phyloP scores from a whole-genome alignment of 2,888 invertebrate genomes.

The Molorchus minor region DNA sequence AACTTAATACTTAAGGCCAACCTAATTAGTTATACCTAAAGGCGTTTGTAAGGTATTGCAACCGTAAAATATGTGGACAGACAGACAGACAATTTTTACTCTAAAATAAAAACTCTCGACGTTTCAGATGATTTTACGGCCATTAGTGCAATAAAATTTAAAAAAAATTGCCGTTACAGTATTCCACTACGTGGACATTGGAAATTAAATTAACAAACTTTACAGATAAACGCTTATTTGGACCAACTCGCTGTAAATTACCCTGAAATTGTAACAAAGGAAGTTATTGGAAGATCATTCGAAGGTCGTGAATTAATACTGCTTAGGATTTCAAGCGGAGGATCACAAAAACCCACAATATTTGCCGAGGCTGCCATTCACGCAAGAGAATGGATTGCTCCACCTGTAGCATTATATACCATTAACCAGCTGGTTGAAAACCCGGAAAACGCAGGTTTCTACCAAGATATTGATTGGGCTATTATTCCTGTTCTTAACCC shows the following conservation, averaged over 20 bases:
- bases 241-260: constrained; percentile 62
- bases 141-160: too few relatives aligned
- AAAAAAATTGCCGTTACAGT: too few relatives aligned
- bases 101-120: too few relatives aligned
- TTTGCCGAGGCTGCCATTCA: constrained; percentile 71
- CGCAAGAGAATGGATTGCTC: constrained; percentile 77
- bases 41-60: too few relatives aligned
- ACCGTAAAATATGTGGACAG: too few relatives aligned
- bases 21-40: too few relatives aligned
- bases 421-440: constrained; percentile 72
- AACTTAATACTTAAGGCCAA: too few relatives aligned
- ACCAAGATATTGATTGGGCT: constrained; percentile 73
- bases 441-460: constrained; percentile 65
- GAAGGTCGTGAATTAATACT: constrained; percentile 69
- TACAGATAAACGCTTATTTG: constrained; percentile 59
- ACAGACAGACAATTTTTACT: too few relatives aligned
- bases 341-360: constrained; percentile 65
- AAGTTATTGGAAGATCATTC: constrained; percentile 68
- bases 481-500: constrained; percentile 74
- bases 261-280: constrained; percentile 65
- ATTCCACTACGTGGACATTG: too few relatives aligned
- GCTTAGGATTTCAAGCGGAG: constrained; percentile 63
- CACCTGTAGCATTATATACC: constrained; percentile 71
- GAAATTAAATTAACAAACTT: too few relatives aligned
- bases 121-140: too few relatives aligned